These are phyloP conservation scores for Ooceraea biroi DNA, from an alignment of 1,140 invertebrate species.

Conservation along the genomic window DNA sequence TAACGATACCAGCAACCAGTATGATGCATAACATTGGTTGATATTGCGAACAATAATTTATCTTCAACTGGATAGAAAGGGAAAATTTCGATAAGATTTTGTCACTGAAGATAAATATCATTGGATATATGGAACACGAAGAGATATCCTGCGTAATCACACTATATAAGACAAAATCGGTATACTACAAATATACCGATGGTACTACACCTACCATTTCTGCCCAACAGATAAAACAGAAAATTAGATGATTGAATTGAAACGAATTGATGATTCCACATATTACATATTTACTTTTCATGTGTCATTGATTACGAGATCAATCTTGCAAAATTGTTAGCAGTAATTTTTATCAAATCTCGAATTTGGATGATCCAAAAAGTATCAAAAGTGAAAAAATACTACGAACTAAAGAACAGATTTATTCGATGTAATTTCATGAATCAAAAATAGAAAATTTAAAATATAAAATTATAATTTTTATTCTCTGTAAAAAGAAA, in stretches of 20 bases:
- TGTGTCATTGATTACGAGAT: background rate
- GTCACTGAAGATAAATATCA: background rate
- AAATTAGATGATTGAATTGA: background rate
- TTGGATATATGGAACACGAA: background rate
- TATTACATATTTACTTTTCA: background rate
- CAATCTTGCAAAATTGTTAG: too few species aligned
- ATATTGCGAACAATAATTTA: background rate
- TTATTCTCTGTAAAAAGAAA: background rate
- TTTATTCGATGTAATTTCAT: background rate
- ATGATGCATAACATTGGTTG: background rate
- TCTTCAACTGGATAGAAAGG: background rate
- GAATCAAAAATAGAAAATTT: background rate
- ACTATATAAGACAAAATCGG: background rate
- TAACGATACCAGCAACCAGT: slow-evolving; percentile 2
- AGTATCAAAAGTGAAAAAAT: background rate
- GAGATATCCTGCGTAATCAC: background rate
- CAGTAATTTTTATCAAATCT: background rate
- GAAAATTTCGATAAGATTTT: background rate
- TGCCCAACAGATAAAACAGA: background rate
- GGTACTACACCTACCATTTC: background rate
- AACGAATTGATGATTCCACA: too few species aligned
- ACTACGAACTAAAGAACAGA: background rate
- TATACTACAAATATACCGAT: too few species aligned
- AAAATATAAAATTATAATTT: background rate
- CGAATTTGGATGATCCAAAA: background rate